phyloP scores from a whole-genome alignment of 2,888 invertebrate genomes.

The Drosophila hamatofila region DNA sequence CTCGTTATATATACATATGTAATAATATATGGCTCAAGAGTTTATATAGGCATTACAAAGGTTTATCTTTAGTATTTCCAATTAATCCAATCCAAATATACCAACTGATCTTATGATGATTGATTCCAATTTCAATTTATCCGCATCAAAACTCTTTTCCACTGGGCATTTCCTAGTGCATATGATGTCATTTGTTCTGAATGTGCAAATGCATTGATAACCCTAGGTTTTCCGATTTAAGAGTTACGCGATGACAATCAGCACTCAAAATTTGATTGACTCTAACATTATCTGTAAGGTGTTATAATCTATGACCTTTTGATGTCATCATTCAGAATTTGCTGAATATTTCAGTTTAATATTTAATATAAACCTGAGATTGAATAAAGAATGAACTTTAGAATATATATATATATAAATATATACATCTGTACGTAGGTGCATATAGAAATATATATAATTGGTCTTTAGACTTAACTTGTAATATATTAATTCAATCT shows the following conservation, averaged over 20 bases:
- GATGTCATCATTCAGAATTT: neutral
- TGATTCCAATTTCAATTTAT: neutral
- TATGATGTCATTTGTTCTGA: constrained; percentile 16
- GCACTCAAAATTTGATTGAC: neutral
- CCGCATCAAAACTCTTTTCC: neutral
- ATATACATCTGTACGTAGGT: neutral
- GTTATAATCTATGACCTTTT: neutral
- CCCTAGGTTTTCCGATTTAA: constrained; percentile 2
- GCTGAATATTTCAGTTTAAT: neutral
- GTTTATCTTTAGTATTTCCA: neutral
- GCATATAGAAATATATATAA: neutral
- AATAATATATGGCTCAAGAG: neutral
- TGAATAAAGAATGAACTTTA: neutral
- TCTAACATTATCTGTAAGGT: neutral
- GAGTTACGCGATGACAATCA: neutral
- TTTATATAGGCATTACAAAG: neutral
- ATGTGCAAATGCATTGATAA: constrained; percentile 16
- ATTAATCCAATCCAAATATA: neutral
- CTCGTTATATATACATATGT: neutral
- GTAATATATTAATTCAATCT: neutral
- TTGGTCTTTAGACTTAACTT: neutral
- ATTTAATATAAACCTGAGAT: neutral
- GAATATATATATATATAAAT: neutral
- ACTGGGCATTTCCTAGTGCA: neutral
- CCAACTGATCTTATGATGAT: neutral